Evolutionary conservation across 2,797 vertebrate genomes (phyloP), one percentile per base, ranked within the genome.

Genomic region (Takifugu ocellatus): DNA sequence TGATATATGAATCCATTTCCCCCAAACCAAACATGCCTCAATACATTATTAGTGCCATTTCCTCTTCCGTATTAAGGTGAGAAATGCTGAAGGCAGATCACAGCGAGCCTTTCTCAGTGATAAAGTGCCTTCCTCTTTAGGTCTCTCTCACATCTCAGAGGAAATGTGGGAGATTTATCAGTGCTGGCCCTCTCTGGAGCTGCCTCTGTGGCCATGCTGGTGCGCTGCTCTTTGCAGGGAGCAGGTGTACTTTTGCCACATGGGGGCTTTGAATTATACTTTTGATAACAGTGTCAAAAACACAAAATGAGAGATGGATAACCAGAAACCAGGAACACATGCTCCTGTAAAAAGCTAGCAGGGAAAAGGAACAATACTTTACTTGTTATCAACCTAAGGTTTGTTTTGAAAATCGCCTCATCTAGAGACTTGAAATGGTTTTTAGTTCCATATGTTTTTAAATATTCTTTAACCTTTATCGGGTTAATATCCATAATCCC

Each of bases 11-110:
- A 90, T 87, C 87, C 83, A 90, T 92, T 90, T 89, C 78, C 81
- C 82, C 89, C 85, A 90, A 89, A 91, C 83, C 90, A 92, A 93
- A 92, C 91, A 92, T 85, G 88, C 90, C 88, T 76, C 74, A 84
- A 88, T 92, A 92, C 91, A 91, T 91, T 91, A 91, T 90, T 88
- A 91, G 90, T 84, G 72, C 84, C 88, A 88, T 89, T 89, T 89
- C 87, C 84, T 85, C 83, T 83, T 83, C 77, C 66, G 82, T 89
- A 91, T 92, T 89, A 90, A 87, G 88, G 89, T 75, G 65, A 73
- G 78, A 75, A 86, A 78, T 67, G 88, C 89, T 91, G 86, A 90
- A 84, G 91, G 91, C 89, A 73, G 81, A 84, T 87, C 56, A 74
- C 74, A 79, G 81, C 80, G 75, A 84, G 77, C 84, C 85, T 89